A percentile compares a stretch with the other conserved stretches of the same genome.
Evolutionary conservation across 2,113 vertebrate genomes (phyloP).

Genomic region (Glareola pratincola): DNA sequence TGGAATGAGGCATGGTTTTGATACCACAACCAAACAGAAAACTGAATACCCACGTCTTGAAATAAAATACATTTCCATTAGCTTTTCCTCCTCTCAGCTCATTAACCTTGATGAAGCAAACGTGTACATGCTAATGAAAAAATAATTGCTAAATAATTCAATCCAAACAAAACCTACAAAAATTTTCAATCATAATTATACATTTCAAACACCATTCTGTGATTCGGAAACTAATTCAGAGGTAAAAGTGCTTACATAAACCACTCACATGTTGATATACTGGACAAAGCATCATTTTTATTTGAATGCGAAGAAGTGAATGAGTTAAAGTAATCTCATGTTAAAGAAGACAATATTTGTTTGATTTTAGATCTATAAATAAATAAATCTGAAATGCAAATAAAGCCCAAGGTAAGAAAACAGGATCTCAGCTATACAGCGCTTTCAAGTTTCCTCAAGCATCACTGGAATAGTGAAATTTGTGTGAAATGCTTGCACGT

Average conservation of each 20-base stretch:
- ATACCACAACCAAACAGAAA: background rate
- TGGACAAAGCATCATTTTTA: background rate
- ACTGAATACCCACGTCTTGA: background rate
- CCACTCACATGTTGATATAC: background rate
- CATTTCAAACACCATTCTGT: background rate
- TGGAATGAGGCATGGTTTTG: background rate
- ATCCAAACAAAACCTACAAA: background rate
- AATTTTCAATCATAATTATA: background rate
- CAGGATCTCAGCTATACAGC: background rate
- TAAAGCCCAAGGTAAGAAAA: background rate
- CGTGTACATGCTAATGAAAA: background rate
- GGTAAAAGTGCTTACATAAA: background rate
- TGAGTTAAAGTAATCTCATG: background rate
- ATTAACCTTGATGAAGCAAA: background rate
- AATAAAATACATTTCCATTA: background rate
- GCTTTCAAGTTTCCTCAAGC: background rate
- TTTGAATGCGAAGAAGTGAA: background rate
- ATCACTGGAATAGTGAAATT: background rate
- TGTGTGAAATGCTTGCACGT: background rate
- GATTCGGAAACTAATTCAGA: background rate
- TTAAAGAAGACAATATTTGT: background rate
- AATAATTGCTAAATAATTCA: background rate
- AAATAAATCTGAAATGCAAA: background rate
- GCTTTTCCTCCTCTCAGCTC: background rate
- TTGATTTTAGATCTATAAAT: background rate